Evolutionary conservation across 2,113 vertebrate genomes (phyloP).

Genomic region (Brachyhypopomus gauderio): DNA sequence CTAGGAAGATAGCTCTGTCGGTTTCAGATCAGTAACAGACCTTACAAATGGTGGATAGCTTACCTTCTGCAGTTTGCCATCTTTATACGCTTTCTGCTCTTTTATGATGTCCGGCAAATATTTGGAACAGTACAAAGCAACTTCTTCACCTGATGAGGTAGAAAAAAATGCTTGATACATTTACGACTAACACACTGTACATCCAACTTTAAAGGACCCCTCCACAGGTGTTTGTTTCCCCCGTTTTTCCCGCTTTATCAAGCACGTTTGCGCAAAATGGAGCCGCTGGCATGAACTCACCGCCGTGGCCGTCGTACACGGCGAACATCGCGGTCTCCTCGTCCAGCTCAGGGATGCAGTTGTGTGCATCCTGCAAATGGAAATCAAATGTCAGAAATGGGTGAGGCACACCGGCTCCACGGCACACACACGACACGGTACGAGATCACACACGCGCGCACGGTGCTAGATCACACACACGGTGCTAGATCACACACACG

Average conservation of each 20-base stretch:
- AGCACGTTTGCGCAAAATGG: no score
- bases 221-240: no score
- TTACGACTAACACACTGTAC: no score
- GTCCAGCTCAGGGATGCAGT: slow-evolving; percentile 94
- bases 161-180: not conserved
- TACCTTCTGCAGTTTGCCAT: slow-evolving; percentile 97
- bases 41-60: not conserved
- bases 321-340: slow-evolving; percentile 96
- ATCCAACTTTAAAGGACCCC: no score
- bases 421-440: not conserved
- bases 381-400: not conserved
- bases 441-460: not conserved
- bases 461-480: not conserved
- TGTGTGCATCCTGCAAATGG: slow-evolving; percentile 91
- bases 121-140: slow-evolving; percentile 97
- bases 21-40: not conserved
- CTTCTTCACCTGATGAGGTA: slow-evolving; percentile 87
- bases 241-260: no score
- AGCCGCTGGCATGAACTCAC: slow-evolving; percentile 68
- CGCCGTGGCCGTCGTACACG: slow-evolving; percentile 97
- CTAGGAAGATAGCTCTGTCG: not conserved
- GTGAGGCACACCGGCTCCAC: not conserved
- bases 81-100: slow-evolving; percentile 94
- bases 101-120: slow-evolving; percentile 97
- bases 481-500: not conserved